phyloP scores from a whole-genome alignment of 1,140 invertebrate genomes.

The Eubasilissa regina region DNA sequence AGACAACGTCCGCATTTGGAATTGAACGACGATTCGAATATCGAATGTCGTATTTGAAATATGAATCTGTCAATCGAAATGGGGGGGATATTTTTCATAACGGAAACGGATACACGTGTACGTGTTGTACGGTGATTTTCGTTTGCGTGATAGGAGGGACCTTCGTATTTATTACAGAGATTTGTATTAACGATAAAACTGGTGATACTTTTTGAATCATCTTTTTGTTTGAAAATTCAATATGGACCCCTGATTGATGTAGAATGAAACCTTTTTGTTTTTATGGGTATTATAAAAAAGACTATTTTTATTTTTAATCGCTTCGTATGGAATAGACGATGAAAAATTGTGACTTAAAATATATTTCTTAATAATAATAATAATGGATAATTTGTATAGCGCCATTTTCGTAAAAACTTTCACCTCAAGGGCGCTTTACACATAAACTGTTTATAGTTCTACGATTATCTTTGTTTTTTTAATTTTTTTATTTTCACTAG shows the following conservation, averaged over 20 bases:
- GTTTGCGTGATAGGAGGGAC: not conserved
- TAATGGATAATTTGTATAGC: too few relatives aligned
- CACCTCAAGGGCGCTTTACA: too few relatives aligned
- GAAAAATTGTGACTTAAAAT: too few relatives aligned
- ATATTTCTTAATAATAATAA: too few relatives aligned
- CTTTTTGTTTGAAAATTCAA: not conserved
- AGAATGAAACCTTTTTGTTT: too few relatives aligned
- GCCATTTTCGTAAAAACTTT: too few relatives aligned
- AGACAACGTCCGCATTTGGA: conserved; percentile 46
- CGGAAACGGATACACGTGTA: conserved; percentile 13
- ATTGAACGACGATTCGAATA: conserved; percentile 48
- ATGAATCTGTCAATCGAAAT: conserved; percentile 48
- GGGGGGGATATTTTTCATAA: conserved; percentile 41
- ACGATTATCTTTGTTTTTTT: too few relatives aligned
- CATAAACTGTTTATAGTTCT: too few relatives aligned
- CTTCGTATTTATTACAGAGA: not conserved
- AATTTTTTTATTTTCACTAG: too few relatives aligned
- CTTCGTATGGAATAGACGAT: too few relatives aligned
- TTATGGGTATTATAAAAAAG: too few relatives aligned
- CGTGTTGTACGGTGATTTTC: conserved; percentile 8
- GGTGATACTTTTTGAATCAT: not conserved
- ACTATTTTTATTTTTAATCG: too few relatives aligned
- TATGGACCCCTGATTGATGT: not conserved
- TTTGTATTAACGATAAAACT: conserved; percentile 13
- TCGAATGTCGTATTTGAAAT: conserved; percentile 48